Evolutionary conservation across 2,888 invertebrate genomes (phyloP), one percentile per base, ranked within the genome.

Genomic region (Drosophila mimetica): DNA sequence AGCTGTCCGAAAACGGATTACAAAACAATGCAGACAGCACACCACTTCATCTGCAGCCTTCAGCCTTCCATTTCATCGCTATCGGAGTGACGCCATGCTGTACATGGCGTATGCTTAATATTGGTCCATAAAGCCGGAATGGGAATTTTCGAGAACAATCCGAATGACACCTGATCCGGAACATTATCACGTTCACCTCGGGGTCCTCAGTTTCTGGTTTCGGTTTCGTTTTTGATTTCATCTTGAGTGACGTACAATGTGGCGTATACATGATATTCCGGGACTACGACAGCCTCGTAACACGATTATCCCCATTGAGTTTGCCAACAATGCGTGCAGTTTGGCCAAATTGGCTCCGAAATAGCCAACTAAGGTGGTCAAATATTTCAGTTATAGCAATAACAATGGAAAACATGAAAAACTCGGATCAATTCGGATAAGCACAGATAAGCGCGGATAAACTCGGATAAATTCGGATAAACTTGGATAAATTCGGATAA

Each of bases 81-180:
- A 13, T 2, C 39, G 3, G 20, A 30, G 16, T 37, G 36, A 46
- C 20, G 57, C n/a, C n/a, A n/a, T 4, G 9, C 9, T 22, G 44
- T n/a, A n/a, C 52, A 46, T 20, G 77, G 41, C 77, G 64, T 74
- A 76, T 74, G 53, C 79, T 61, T 63, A 61, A 75, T 61, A 11
- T 47, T 25, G 16, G 16, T 18, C 16, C 4, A 30, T 14, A 28
- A 2, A 28, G 8, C 22, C 13, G 8, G 4, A 6, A 20, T 34
- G 20, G 8, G 18, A 30, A 14, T 14, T 22, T 22, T 2, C 8
- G 9, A 16, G 16, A 28, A 30, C 32, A 54, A 11, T 32, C 5
- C 7, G 16, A 25, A 11, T 22, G 20, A 14, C 37, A 57, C 20
- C 20, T 57, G 25, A 51, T 13, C 18, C 36, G 22, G 14, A 36